A percentile compares a stretch with the other conserved stretches of the same genome.
Evolutionary conservation across 1,140 invertebrate species (phyloP).

Genomic region (Hylaeus anthracinus): DNA sequence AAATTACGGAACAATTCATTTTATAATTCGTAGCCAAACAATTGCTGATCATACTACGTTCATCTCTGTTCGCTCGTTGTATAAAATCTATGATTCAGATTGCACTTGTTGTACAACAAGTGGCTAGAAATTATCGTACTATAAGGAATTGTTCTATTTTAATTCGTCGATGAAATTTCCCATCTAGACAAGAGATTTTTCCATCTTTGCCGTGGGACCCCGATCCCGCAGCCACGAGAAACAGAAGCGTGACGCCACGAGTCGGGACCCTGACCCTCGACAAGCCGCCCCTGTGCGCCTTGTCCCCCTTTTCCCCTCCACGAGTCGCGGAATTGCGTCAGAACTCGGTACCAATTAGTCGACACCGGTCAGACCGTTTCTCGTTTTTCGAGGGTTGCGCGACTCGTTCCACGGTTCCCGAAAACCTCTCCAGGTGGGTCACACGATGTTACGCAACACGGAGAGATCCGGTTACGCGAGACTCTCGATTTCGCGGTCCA

Average conservation of each 20-base stretch:
- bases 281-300: slow-evolving; percentile 66
- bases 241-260: slow-evolving; percentile 6
- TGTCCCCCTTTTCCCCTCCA: neutral
- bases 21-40: too few relatives aligned
- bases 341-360: slow-evolving; percentile 66
- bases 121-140: too few relatives aligned
- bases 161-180: too few relatives aligned
- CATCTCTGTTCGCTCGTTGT: too few relatives aligned
- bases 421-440: neutral
- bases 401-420: neutral
- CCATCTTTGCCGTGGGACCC: too few relatives aligned
- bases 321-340: slow-evolving; percentile 63
- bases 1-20: too few relatives aligned
- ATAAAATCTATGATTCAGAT: too few relatives aligned
- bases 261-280: slow-evolving; percentile 71
- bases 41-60: too few relatives aligned
- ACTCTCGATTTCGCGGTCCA: neutral
- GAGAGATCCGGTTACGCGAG: slow-evolving; percentile 15
- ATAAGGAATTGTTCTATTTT: too few relatives aligned
- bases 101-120: too few relatives aligned
- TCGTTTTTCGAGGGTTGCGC: slow-evolving; percentile 16
- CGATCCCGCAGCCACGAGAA: too few relatives aligned
- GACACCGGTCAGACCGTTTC: neutral
- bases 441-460: neutral
- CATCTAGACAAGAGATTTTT: too few relatives aligned